Evolutionary conservation across 2,888 invertebrate species (phyloP), one percentile per base, ranked within the genome.

Genomic region (Agriopis marginaria): DNA sequence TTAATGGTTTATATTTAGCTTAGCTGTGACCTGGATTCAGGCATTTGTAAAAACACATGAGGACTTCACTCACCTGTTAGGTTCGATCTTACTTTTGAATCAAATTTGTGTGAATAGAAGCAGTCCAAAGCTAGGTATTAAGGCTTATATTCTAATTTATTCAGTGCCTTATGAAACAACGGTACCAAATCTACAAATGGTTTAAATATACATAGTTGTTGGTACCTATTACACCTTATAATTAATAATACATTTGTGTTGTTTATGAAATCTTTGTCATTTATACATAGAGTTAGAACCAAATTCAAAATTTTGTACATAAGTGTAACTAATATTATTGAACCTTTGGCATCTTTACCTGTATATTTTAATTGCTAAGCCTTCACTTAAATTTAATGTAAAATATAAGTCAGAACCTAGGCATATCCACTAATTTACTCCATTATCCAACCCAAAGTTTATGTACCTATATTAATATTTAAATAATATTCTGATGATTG

Each of bases 51-150:
- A 82, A 82, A 79, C 79, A 78, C 77, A 64, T 70, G 71, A 61
- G 84, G 87, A 89, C 85, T 78, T 78, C 78, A 77, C 77, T 88
- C 87, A 91, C 90, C 85, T 84, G 74, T 86, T 82, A 83, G 87
- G 85, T 92, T 92, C 90, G 84, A 87, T 83, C 65, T 54, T 44
- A 71, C 73, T 66, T 58, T 88, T 87, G 90, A 93, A 93, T 86
- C 85, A 84, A 72, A 82, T 83, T 81, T 85, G 86, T 79, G 90
- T 91, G 89, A 82, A 75, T 77, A 77, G 78, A 79, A 67, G 73
- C 71, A 71, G 83, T 86, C 86, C 81, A 70, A n/a, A 40, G 11
- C 47, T 63, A 66, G 63, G 44, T 63, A 49, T 58, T 62, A 59
- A 54, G 66, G 42, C 59, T 63, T 63, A 70, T 66, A 66, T 50